phyloP scores from a whole-genome alignment of 2,888 invertebrate species.

The Cephus pulcher region DNA sequence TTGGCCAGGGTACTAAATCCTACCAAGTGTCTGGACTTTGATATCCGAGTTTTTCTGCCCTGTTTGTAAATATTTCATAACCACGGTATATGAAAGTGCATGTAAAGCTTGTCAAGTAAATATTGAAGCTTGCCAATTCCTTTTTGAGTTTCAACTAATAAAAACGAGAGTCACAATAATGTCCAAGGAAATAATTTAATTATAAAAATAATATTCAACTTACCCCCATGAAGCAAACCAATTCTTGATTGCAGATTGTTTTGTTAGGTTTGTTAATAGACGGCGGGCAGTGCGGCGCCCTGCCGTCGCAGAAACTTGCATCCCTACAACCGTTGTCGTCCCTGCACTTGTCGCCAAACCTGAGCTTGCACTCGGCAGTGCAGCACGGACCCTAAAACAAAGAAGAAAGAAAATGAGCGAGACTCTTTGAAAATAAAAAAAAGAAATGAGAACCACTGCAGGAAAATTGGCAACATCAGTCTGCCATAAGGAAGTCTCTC shows the following conservation, averaged over 20 bases:
- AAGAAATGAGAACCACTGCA: no score
- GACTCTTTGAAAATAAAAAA: not conserved
- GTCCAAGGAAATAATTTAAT: not conserved
- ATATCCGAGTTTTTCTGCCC: not conserved
- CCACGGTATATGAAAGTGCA: not conserved
- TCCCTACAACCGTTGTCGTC: slow-evolving; percentile 95
- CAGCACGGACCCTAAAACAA: slow-evolving; percentile 90
- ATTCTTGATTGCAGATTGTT: slow-evolving; percentile 96
- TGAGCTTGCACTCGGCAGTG: slow-evolving; percentile 84
- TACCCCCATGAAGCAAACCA: slow-evolving; percentile 97
- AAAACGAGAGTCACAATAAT: not conserved
- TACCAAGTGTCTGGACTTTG: not conserved
- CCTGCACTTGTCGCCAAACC: slow-evolving; percentile 89
- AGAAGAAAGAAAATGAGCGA: slow-evolving; percentile 1
- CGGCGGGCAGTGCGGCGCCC: slow-evolving; percentile 90
- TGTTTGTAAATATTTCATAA: not conserved
- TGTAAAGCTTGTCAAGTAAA: not conserved
- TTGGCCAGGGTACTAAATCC: not conserved
- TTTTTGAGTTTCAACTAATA: not conserved
- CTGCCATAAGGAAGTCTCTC: no score
- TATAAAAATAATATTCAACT: slow-evolving; percentile 59
- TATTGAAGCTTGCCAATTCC: not conserved
- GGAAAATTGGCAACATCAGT: not conserved
- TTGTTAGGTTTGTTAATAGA: slow-evolving; percentile 93
- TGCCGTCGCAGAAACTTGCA: slow-evolving; percentile 91